phyloP scores from a whole-genome alignment of 2,888 invertebrate genomes.

The Carabus problematicus region DNA sequence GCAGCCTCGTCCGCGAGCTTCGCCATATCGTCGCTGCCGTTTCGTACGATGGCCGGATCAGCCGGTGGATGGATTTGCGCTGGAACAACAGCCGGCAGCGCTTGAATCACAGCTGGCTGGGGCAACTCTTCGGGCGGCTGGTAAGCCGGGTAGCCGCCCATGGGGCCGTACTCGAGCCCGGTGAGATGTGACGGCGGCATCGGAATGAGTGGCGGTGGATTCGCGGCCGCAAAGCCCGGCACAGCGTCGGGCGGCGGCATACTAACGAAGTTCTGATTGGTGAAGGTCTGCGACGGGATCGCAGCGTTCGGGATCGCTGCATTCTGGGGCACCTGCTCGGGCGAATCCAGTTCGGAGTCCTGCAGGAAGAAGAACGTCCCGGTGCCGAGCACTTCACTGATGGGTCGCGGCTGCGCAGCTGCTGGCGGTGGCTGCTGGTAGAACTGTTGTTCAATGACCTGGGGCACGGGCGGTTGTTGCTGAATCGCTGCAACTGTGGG shows the following conservation, averaged over 20 bases:
- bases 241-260: conserved; percentile 55
- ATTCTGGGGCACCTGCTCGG: conserved; percentile 58
- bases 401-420: conserved; percentile 66
- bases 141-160: not conserved
- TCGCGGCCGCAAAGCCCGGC: conserved; percentile 64
- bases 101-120: not conserved
- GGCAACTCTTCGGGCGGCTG: conserved; percentile 1
- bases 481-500: conserved; percentile 31
- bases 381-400: conserved; percentile 78
- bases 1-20: conserved; percentile 51
- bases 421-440: conserved; percentile 52
- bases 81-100: not conserved
- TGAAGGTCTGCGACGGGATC: conserved; percentile 86
- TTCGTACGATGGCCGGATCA: not conserved
- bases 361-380: conserved; percentile 85
- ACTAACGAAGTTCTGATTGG: conserved; percentile 78
- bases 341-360: conserved; percentile 87
- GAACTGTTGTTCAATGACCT: conserved; percentile 49
- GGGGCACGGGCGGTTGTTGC: conserved; percentile 43
- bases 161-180: conserved; percentile 60
- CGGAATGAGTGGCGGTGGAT: conserved; percentile 65
- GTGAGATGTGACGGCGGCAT: conserved; percentile 61
- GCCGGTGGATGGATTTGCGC: conserved; percentile 23
- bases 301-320: conserved; percentile 51
- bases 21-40: conserved; percentile 17